Evolutionary conservation across 2,797 vertebrate species (phyloP).

Genomic region (Tinamus major): DNA sequence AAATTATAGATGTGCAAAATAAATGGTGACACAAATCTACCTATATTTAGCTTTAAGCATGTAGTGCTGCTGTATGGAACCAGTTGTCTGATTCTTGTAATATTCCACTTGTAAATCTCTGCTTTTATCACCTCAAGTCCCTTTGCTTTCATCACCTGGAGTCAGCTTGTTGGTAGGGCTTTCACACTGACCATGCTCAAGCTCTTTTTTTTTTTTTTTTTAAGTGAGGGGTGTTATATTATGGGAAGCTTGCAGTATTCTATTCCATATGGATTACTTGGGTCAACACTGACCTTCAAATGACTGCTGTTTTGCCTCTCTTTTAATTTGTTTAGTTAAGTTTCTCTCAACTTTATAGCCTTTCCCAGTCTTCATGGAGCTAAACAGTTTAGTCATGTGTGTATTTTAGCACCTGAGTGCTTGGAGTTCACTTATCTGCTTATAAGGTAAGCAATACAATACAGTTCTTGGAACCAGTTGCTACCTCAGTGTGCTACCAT

Average conservation of each 20-base stretch:
- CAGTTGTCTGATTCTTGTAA: neutral
- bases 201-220: neutral
- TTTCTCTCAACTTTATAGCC: neutral
- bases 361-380: neutral
- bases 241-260: neutral
- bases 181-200: neutral
- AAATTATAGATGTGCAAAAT: neutral
- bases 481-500: neutral
- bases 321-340: neutral
- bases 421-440: neutral
- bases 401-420: neutral
- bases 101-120: neutral
- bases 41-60: neutral
- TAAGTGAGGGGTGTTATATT: neutral
- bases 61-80: neutral
- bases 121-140: neutral
- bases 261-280: neutral
- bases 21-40: neutral
- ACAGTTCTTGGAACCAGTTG: neutral
- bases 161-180: neutral
- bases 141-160: neutral
- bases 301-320: neutral
- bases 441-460: neutral
- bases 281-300: neutral
- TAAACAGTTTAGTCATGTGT: neutral